phyloP scores from a whole-genome alignment of 92 coral and sea anemone species.

The Porites rus region DNA sequence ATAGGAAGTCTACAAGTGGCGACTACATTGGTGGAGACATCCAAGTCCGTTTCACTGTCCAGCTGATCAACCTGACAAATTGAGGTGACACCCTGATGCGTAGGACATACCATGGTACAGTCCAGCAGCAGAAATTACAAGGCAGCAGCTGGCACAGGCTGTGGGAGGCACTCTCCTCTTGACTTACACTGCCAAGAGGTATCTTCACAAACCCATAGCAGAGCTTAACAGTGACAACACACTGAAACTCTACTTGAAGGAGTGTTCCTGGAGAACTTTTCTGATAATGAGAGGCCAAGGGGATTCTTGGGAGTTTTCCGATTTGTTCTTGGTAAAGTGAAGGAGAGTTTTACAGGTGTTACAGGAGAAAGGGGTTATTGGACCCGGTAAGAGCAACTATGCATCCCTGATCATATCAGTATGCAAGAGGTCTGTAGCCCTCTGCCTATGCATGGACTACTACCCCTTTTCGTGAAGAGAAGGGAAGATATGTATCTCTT shows the following conservation, averaged over 20 bases:
- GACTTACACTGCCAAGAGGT: slow-evolving; percentile 51
- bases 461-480: slow-evolving; percentile 43
- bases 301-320: slow-evolving; percentile 52
- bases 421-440: slow-evolving; percentile 59
- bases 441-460: slow-evolving; percentile 69
- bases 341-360: slow-evolving; percentile 54
- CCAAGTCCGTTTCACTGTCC: slow-evolving; percentile 54
- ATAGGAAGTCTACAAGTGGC: slow-evolving; percentile 56
- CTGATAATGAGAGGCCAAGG: slow-evolving; percentile 57
- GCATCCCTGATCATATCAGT: slow-evolving; percentile 70
- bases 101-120: slow-evolving; percentile 53
- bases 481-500: slow-evolving; percentile 47
- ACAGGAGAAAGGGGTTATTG: slow-evolving; percentile 52
- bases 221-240: slow-evolving; percentile 16
- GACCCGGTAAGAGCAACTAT: slow-evolving; percentile 55
- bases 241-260: slow-evolving; percentile 26
- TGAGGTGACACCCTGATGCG: slow-evolving; percentile 65
- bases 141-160: slow-evolving; percentile 41
- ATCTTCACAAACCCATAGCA: slow-evolving; percentile 45
- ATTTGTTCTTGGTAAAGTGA: slow-evolving; percentile 61
- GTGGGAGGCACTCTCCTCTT: slow-evolving; percentile 31
- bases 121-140: slow-evolving; percentile 25
- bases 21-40: slow-evolving; percentile 57
- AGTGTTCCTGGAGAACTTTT: slow-evolving; percentile 54
- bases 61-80: slow-evolving; percentile 53